These are phyloP conservation scores for Athalia rosae DNA, from an alignment of 2,888 invertebrate genomes.

Conservation along the genomic window DNA sequence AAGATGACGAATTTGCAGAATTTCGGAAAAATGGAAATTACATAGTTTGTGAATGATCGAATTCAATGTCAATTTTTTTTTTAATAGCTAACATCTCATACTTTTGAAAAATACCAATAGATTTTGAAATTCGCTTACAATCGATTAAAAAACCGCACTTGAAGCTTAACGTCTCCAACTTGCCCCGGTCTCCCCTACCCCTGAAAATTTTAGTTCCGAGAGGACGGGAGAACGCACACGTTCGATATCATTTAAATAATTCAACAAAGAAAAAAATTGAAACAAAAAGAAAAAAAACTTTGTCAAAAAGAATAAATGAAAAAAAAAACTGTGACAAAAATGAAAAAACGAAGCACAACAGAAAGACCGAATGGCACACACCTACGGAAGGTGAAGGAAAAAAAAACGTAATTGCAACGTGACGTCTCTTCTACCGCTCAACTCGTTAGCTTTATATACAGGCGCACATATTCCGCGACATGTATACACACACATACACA, in stretches of 20 bases:
- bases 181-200: neutral
- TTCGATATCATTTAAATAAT: neutral
- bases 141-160: too few relatives aligned
- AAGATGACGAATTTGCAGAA: too few relatives aligned
- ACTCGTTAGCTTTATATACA: constrained; percentile 24
- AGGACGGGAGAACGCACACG: neutral
- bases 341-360: neutral
- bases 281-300: neutral
- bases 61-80: too few relatives aligned
- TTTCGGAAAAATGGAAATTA: too few relatives aligned
- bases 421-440: constrained; percentile 10
- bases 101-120: too few relatives aligned
- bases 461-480: neutral
- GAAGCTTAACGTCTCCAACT: too few relatives aligned
- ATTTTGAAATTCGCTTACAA: too few relatives aligned
- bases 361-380: neutral
- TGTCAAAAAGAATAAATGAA: neutral
- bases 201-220: neutral
- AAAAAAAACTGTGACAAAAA: neutral
- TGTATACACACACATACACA: neutral
- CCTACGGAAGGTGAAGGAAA: too few relatives aligned
- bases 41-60: too few relatives aligned
- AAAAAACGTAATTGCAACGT: constrained; percentile 31
- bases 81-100: too few relatives aligned
- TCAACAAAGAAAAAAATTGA: neutral